Conservation (phyloP, 2,797 vertebrate genomes). For the Chaetodon trifasciatus region DNA sequence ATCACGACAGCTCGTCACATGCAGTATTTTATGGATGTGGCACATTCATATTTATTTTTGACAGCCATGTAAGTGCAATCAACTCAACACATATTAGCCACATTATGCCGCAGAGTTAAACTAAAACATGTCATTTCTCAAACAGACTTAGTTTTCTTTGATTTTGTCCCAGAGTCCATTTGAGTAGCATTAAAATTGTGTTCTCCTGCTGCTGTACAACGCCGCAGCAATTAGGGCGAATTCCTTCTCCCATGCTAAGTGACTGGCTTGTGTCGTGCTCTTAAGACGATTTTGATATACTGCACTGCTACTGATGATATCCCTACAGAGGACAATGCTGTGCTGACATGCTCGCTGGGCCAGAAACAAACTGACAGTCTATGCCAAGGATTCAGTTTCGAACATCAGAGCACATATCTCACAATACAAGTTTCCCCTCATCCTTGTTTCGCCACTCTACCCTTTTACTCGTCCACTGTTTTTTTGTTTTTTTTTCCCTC, state of each 20-base stretch:
- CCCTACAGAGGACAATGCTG: conserved; percentile 74
- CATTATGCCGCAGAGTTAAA: conserved; percentile 24
- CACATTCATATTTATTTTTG: conserved; percentile 53
- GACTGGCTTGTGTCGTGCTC: conserved; percentile 63
- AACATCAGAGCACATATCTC: conserved; percentile 81
- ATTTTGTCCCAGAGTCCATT: conserved; percentile 30
- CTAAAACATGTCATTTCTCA: conserved; percentile 46
- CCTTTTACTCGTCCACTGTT: conserved; percentile 71
- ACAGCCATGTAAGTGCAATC: conserved; percentile 46
- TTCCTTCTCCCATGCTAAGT: conserved; percentile 49
- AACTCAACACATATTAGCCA: conserved; percentile 42
- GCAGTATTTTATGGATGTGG: conserved; percentile 41
- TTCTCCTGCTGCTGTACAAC: conserved; percentile 27
- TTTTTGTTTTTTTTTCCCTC: conserved; percentile 32
- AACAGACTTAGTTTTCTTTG: conserved; percentile 42
- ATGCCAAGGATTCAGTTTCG: conserved; percentile 81
- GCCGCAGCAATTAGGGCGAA: conserved; percentile 27
- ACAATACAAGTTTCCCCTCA: conserved; percentile 78
- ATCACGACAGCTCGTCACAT: conserved; percentile 47
- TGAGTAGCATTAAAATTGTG: conserved; percentile 16
- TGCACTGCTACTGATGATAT: conserved; percentile 73
- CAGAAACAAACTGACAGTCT: conserved; percentile 82
- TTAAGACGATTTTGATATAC: conserved; percentile 73
- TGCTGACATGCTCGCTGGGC: conserved; percentile 81
- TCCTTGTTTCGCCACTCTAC: conserved; percentile 76